Percentiles rank a stretch among this genome's conserved stretches.
These are phyloP conservation scores for Rugalucina vietnamica DNA, from an alignment of 2,888 invertebrate genomes.

Conservation along the genomic window DNA sequence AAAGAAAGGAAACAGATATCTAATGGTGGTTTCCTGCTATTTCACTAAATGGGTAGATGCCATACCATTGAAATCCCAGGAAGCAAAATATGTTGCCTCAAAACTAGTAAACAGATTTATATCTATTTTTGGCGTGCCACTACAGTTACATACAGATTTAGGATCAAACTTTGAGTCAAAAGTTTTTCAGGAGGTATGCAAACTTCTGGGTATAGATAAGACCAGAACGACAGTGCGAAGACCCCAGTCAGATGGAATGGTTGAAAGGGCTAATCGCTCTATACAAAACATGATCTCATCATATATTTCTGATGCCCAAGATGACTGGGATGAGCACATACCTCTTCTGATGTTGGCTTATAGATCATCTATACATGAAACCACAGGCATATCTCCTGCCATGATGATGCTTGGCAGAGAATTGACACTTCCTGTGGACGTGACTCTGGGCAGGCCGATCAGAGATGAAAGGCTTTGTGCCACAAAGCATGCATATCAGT, in stretches of 20 bases:
- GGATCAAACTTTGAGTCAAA: slow-evolving; percentile 35
- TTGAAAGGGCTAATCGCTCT: slow-evolving; percentile 40
- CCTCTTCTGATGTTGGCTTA: no score
- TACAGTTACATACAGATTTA: slow-evolving; percentile 32
- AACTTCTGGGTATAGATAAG: slow-evolving; percentile 29
- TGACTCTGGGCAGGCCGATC: background rate
- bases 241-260: slow-evolving; percentile 48
- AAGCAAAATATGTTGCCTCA: slow-evolving; percentile 28
- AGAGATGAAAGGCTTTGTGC: background rate
- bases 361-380: no score
- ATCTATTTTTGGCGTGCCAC: slow-evolving; percentile 31
- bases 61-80: slow-evolving; percentile 23
- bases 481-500: background rate
- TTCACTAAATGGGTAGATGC: slow-evolving; percentile 48
- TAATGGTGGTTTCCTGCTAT: slow-evolving; percentile 33
- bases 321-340: background rate
- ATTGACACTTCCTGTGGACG: background rate
- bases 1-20: slow-evolving; percentile 21
- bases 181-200: slow-evolving; percentile 37
- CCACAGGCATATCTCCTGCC: background rate
- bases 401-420: slow-evolving; percentile 19
- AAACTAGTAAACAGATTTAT: slow-evolving; percentile 34
- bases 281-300: slow-evolving; percentile 44
- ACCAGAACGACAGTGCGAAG: no score
- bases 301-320: slow-evolving; percentile 35